Conservation (phyloP, 2,888 invertebrate genomes). For the Dasysyrphus albostriatus region DNA sequence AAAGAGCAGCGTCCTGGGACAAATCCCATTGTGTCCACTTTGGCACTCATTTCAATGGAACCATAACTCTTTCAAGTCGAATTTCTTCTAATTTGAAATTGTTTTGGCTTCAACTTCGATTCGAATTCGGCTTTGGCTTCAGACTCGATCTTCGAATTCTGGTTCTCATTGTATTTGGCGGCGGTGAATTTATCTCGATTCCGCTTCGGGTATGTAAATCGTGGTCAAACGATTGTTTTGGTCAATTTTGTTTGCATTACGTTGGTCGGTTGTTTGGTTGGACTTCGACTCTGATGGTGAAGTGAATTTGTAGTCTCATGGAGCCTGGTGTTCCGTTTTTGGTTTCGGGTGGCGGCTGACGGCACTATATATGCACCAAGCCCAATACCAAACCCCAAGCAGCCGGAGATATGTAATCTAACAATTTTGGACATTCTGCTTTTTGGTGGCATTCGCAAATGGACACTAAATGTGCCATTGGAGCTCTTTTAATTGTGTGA, state of each 20-base stretch:
- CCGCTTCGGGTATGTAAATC: constrained; percentile 74
- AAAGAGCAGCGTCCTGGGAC: constrained; percentile 16
- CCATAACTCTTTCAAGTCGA: constrained; percentile 73
- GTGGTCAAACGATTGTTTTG: constrained; percentile 69
- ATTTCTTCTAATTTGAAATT: constrained; percentile 74
- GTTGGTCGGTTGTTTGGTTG: background rate
- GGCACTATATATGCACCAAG: background rate
- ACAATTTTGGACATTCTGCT: constrained; percentile 72
- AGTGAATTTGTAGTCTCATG: constrained; percentile 37
- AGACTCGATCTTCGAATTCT: constrained; percentile 24
- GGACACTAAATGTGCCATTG: constrained; percentile 81
- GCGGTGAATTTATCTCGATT: constrained; percentile 70
- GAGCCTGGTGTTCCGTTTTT: constrained; percentile 56
- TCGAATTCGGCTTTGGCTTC: constrained; percentile 1
- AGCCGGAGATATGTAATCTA: constrained; percentile 65
- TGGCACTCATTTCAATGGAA: constrained; percentile 75
- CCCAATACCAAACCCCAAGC: constrained; percentile 10
- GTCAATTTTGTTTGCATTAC: constrained; percentile 4
- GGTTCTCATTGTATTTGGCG: constrained; percentile 61
- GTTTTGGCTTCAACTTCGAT: constrained; percentile 45
- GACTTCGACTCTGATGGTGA: background rate
- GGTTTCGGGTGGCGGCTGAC: constrained; percentile 52
- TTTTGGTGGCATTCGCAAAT: constrained; percentile 77
- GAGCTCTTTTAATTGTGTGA: constrained; percentile 81
- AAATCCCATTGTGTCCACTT: constrained; percentile 73